phyloP scores from a whole-genome alignment of 2,113 vertebrate genomes.

The Seriola aureovittata region DNA sequence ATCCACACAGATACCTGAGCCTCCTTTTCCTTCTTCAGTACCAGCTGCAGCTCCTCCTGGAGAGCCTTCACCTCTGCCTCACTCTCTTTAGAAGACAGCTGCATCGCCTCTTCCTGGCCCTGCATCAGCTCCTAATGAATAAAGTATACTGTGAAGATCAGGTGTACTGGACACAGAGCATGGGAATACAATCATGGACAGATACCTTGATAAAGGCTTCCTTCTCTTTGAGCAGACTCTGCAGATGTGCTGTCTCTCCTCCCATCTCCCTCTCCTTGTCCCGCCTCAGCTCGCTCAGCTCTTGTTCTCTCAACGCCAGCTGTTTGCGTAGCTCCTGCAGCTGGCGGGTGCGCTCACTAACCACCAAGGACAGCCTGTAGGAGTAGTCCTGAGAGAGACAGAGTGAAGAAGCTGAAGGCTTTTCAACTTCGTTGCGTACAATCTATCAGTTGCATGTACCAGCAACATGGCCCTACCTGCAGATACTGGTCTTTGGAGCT shows the following conservation, averaged over 20 bases:
- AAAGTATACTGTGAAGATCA: constrained; percentile 3
- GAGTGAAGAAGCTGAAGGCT: background rate
- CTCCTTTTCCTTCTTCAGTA: constrained; percentile 90
- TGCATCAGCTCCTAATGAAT: constrained; percentile 81
- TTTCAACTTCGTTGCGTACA: background rate
- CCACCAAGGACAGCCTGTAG: constrained; percentile 87
- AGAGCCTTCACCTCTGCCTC: constrained; percentile 74
- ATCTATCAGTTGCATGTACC: background rate
- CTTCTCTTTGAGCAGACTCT: constrained; percentile 82
- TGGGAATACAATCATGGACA: background rate
- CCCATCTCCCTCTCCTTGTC: constrained; percentile 65
- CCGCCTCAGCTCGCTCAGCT: constrained; percentile 71
- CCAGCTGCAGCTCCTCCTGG: constrained; percentile 91
- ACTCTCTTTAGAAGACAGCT: constrained; percentile 60
- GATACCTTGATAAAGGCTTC: constrained; percentile 87
- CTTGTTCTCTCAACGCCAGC: constrained; percentile 80
- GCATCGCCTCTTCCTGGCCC: constrained; percentile 74
- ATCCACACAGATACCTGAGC: constrained; percentile 86
- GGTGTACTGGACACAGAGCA: background rate
- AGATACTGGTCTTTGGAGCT: constrained; percentile 89
- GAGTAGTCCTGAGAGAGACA: constrained; percentile 81
- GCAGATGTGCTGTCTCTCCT: constrained; percentile 74
- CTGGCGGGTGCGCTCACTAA: constrained; percentile 88
- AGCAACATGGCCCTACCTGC: constrained; percentile 75
- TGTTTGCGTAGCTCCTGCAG: constrained; percentile 89